Conservation (phyloP, 2,888 invertebrate genomes). For the Catocala fraxini region DNA sequence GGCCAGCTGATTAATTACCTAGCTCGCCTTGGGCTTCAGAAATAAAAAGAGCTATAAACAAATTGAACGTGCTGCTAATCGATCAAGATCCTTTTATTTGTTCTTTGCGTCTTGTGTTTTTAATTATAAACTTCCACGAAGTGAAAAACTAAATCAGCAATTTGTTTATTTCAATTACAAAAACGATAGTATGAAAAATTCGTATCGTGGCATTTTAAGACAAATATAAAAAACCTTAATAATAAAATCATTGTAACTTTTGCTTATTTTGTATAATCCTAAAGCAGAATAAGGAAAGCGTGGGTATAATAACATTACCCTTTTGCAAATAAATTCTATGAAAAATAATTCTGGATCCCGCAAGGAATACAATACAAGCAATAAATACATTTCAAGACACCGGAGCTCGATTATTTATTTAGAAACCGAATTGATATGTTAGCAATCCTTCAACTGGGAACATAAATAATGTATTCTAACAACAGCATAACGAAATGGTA, state of each 20-base stretch:
- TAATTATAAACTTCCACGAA: too few species aligned
- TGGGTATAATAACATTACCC: background rate
- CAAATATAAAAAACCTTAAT: too few species aligned
- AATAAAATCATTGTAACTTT: too few species aligned
- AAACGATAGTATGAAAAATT: too few species aligned
- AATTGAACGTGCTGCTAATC: conserved; percentile 34
- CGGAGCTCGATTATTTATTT: conserved; percentile 13
- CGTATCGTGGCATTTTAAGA: too few species aligned
- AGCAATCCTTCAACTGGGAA: conserved; percentile 22
- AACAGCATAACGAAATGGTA: conserved; percentile 50
- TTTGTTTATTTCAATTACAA: too few species aligned
- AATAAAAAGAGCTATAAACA: conserved; percentile 46
- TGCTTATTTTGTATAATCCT: too few species aligned
- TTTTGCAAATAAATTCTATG: conserved; percentile 9
- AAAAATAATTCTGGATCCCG: conserved; percentile 4
- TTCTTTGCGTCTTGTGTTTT: background rate
- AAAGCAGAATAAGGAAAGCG: background rate
- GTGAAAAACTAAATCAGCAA: too few species aligned
- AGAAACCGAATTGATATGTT: conserved; percentile 19
- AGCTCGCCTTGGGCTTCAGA: conserved; percentile 34
- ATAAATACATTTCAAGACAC: conserved; percentile 29
- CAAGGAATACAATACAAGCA: conserved; percentile 17
- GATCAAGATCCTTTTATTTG: conserved; percentile 29
- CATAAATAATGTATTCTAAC: conserved; percentile 33
- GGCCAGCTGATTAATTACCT: conserved; percentile 48